A percentile compares a stretch with the other conserved stretches of the same genome.
phyloP scores from a whole-genome alignment of 2,113 vertebrate genomes.

The Eptatretus burgeri region DNA sequence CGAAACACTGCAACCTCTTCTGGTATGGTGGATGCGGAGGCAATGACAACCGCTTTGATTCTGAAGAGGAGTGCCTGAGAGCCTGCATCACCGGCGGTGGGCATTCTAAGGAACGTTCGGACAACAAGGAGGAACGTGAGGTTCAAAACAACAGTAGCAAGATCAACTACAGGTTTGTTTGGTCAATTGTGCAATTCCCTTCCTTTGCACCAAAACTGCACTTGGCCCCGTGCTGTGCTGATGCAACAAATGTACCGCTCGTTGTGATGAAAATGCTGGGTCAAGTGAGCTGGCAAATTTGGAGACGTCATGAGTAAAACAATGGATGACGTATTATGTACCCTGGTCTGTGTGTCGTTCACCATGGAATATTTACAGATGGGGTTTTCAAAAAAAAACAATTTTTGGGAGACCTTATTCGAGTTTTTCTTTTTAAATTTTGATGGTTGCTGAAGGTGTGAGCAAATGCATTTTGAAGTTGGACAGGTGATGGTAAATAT shows the following conservation, averaged over 20 bases:
- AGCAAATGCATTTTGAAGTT: too few species aligned
- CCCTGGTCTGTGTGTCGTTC: too few species aligned
- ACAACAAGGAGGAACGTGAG: background rate
- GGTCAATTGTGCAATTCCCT: background rate
- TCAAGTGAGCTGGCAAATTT: background rate
- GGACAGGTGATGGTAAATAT: too few species aligned
- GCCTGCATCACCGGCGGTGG: slow-evolving; percentile 17
- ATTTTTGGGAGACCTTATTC: too few species aligned
- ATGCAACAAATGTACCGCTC: background rate
- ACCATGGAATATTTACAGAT: too few species aligned
- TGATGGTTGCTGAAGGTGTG: too few species aligned
- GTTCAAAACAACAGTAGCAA: background rate
- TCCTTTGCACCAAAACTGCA: background rate
- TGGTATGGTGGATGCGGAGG: slow-evolving; percentile 43
- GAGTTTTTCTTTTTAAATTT: too few species aligned
- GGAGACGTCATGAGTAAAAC: background rate
- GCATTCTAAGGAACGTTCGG: background rate
- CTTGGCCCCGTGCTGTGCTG: background rate
- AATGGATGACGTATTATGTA: background rate
- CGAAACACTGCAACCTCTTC: slow-evolving; percentile 37
- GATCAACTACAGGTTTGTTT: background rate
- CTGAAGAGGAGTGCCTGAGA: slow-evolving; percentile 28
- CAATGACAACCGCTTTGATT: slow-evolving; percentile 44
- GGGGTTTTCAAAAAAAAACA: too few species aligned
- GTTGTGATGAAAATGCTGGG: background rate